A percentile compares a stretch with the other conserved stretches of the same genome.
Conservation (phyloP, 2,888 invertebrate genomes). For the Luperina testacea region DNA sequence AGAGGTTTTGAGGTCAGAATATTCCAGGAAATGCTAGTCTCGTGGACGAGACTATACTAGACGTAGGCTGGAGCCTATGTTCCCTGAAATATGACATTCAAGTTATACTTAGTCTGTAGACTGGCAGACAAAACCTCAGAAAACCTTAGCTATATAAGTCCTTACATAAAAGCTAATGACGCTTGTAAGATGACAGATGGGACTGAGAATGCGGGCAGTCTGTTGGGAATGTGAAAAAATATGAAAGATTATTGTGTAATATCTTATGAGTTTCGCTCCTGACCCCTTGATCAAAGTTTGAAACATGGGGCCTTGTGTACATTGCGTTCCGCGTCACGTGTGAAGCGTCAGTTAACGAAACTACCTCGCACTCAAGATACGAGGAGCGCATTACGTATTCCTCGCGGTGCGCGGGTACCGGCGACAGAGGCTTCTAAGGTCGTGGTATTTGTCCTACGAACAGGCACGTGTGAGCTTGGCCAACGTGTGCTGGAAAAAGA, state of each 20-base stretch:
- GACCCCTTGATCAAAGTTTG: slow-evolving; percentile 50
- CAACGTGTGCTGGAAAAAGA: slow-evolving; percentile 45
- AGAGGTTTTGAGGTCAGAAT: slow-evolving; percentile 42
- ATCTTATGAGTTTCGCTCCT: slow-evolving; percentile 49
- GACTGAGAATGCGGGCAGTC: slow-evolving; percentile 18
- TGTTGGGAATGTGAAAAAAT: slow-evolving; percentile 38
- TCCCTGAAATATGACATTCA: slow-evolving; percentile 43
- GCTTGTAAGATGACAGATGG: slow-evolving; percentile 54
- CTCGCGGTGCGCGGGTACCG: slow-evolving; percentile 47
- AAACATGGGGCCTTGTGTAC: slow-evolving; percentile 45
- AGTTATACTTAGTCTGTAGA: slow-evolving; percentile 43
- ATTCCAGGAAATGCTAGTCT: slow-evolving; percentile 37
- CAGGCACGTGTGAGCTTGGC: slow-evolving; percentile 59
- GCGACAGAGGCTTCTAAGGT: slow-evolving; percentile 58
- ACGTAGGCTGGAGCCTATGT: slow-evolving; percentile 1
- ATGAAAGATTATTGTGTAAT: slow-evolving; percentile 52
- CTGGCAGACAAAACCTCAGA: slow-evolving; percentile 34
- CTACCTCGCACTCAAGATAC: slow-evolving; percentile 61
- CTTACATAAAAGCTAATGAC: slow-evolving; percentile 57
- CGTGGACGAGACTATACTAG: slow-evolving; percentile 3
- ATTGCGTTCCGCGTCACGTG: slow-evolving; percentile 66
- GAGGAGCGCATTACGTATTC: slow-evolving; percentile 65
- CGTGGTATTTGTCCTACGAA: slow-evolving; percentile 62
- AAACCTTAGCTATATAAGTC: slow-evolving; percentile 48
- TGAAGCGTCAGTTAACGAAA: slow-evolving; percentile 67